These are phyloP conservation scores for Ia io DNA, from an alignment of 2,113 vertebrate genomes.

Conservation along the genomic window DNA sequence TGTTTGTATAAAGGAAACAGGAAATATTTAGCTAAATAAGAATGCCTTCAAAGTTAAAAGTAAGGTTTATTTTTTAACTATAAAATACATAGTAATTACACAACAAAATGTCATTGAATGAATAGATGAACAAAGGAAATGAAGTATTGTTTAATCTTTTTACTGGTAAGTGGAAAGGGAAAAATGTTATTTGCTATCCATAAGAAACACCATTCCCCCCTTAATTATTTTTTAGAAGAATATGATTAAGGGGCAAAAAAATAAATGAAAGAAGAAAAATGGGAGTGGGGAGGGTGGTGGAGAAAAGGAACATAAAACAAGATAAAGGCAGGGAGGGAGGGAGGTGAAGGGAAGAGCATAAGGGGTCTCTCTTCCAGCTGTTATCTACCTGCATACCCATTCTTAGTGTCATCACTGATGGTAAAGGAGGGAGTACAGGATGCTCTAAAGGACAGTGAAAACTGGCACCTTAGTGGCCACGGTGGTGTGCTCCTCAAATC, in stretches of 20 bases:
- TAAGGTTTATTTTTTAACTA: neutral
- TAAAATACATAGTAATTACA: neutral
- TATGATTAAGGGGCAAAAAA: neutral
- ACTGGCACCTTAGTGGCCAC: neutral
- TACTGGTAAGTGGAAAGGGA: neutral
- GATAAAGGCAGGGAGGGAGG: neutral
- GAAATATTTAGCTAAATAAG: neutral
- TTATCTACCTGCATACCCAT: neutral
- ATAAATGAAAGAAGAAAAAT: neutral
- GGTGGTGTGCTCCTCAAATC: neutral
- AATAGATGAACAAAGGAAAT: neutral
- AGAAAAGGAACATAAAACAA: neutral
- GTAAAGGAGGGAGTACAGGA: accelerated
- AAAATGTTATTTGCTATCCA: neutral
- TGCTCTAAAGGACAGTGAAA: neutral
- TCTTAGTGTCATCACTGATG: neutral
- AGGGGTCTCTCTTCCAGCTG: neutral
- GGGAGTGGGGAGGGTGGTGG: accelerated
- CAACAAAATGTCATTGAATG: neutral
- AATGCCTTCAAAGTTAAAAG: neutral
- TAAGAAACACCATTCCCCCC: neutral
- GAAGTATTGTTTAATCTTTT: neutral
- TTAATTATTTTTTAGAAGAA: neutral
- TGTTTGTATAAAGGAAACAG: neutral
- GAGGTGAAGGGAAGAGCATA: too few species aligned